Evolutionary conservation across 1,140 invertebrate genomes (phyloP).

Genomic region (Epicauta chinensis): DNA sequence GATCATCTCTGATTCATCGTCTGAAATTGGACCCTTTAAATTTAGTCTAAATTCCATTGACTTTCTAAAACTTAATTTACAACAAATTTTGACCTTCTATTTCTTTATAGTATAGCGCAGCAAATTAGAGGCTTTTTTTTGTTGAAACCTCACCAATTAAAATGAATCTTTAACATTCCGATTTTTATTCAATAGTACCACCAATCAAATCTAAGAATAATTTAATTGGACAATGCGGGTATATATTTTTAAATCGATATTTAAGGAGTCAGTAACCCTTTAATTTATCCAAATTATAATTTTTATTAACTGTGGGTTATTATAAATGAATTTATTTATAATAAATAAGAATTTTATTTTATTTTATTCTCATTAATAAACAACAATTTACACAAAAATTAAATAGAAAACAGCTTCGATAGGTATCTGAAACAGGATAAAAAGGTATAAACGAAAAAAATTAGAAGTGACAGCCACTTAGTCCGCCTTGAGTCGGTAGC

Average conservation of each 20-base stretch:
- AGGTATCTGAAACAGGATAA: constrained; percentile 6
- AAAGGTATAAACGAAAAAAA: too few relatives aligned
- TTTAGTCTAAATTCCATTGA: too few relatives aligned
- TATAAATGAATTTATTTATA: not conserved
- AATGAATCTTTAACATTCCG: too few relatives aligned
- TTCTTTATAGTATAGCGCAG: too few relatives aligned
- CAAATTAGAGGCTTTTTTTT: too few relatives aligned
- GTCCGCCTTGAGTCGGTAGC: constrained; percentile 13
- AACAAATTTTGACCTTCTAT: too few relatives aligned
- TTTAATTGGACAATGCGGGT: constrained; percentile 10
- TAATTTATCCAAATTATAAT: constrained; percentile 1
- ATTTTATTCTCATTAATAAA: not conserved
- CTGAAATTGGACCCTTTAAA: too few relatives aligned
- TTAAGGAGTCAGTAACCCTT: constrained; percentile 12
- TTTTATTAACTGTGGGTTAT: constrained; percentile 8
- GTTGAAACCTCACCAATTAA: too few relatives aligned
- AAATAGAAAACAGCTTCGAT: constrained; percentile 9
- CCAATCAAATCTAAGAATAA: constrained; percentile 4
- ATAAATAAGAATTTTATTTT: too few relatives aligned
- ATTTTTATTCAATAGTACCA: not conserved
- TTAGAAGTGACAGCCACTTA: constrained; percentile 35
- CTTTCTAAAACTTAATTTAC: too few relatives aligned
- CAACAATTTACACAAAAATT: too few relatives aligned
- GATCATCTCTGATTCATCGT: constrained; percentile 5
- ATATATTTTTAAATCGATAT: constrained; percentile 9